phyloP scores from a whole-genome alignment of 2,888 invertebrate genomes.

The Deilephila porcellus region DNA sequence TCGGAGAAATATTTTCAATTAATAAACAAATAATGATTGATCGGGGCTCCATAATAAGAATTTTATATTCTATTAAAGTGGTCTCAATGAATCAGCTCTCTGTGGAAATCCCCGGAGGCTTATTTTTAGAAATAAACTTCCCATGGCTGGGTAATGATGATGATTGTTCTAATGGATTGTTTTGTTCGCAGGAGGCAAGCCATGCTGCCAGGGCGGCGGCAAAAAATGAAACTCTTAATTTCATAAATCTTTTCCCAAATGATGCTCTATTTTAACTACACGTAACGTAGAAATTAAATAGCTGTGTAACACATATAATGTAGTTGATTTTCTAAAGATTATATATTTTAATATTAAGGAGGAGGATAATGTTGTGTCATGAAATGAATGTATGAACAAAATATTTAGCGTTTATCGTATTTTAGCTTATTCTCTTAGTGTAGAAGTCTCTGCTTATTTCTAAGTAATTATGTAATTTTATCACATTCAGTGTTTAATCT shows the following conservation, averaged over 20 bases:
- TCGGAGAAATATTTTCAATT: too few relatives aligned
- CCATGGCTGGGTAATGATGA: neutral
- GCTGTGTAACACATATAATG: slow-evolving; percentile 43
- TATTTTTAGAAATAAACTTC: neutral
- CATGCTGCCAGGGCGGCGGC: slow-evolving; percentile 73
- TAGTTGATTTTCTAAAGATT: slow-evolving; percentile 49
- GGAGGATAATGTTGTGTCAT: slow-evolving; percentile 39
- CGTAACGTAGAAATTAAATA: slow-evolving; percentile 35
- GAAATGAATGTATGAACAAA: slow-evolving; percentile 33
- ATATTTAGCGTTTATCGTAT: slow-evolving; percentile 33
- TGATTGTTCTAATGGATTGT: neutral
- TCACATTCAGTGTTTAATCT: slow-evolving; percentile 71
- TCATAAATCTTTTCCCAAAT: slow-evolving; percentile 40
- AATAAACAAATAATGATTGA: too few relatives aligned
- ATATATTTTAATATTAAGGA: slow-evolving; percentile 44
- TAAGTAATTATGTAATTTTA: slow-evolving; percentile 44
- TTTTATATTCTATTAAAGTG: too few relatives aligned
- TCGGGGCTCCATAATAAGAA: too few relatives aligned
- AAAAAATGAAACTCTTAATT: slow-evolving; percentile 55
- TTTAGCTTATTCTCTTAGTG: slow-evolving; percentile 40
- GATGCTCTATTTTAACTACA: slow-evolving; percentile 33
- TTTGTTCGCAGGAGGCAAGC: slow-evolving; percentile 70
- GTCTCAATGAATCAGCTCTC: too few relatives aligned
- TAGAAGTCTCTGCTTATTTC: slow-evolving; percentile 44
- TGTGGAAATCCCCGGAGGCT: too few relatives aligned